Conservation (phyloP, 2,113 vertebrate genomes). For the Alligator sinensis region DNA sequence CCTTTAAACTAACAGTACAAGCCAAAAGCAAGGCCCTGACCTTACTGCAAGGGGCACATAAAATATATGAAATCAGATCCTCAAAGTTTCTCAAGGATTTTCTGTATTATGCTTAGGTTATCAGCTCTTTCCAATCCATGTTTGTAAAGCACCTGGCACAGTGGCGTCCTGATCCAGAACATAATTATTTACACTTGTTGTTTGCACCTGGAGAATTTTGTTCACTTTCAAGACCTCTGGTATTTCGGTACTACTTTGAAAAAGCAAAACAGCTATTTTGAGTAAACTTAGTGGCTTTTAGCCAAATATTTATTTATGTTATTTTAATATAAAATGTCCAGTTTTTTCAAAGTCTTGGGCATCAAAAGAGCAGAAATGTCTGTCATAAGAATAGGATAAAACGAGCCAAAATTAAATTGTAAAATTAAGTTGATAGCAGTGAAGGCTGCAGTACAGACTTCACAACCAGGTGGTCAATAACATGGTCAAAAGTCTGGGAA, state of each 20-base stretch:
- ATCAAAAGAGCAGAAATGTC: too few species aligned
- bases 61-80: background rate
- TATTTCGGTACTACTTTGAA: too few species aligned
- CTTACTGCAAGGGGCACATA: background rate
- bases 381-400: too few species aligned
- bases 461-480: too few species aligned
- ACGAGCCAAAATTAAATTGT: too few species aligned
- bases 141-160: background rate
- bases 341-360: too few species aligned
- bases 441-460: too few species aligned
- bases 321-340: too few species aligned
- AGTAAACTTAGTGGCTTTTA: too few species aligned
- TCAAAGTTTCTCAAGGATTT: background rate
- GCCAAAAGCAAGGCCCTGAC: background rate
- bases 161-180: fast-evolving
- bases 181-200: background rate
- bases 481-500: background rate
- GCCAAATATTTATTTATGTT: too few species aligned
- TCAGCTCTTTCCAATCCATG: fast-evolving
- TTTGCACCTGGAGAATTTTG: background rate
- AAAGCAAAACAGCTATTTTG: too few species aligned
- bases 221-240: background rate
- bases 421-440: too few species aligned
- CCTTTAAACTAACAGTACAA: background rate
- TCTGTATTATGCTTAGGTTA: background rate